Evolutionary conservation across 2,888 invertebrate genomes (phyloP), one percentile per base, ranked within the genome.

Genomic region (Entomobrya proxima): DNA sequence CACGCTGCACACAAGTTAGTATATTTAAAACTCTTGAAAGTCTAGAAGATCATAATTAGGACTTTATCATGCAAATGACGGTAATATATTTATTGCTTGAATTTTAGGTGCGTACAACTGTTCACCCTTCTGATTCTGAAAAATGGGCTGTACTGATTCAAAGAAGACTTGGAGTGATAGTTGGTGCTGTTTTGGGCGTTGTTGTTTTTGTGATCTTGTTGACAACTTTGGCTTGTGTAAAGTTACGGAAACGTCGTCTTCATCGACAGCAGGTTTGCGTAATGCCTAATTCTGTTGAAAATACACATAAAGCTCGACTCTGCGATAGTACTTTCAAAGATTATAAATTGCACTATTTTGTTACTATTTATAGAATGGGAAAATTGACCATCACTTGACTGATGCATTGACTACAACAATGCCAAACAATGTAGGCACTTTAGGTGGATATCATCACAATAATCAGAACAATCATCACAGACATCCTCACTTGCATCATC

Each of bases 101-200:
- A 52, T 35, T 35, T 27, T 78, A 90, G 90, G 88, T 90, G 58
- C 87, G 90, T 24, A 90, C 90, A 15, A 86, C 88, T 13, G 95
- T 61, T 94, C 90, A 87, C 84, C 89, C 78, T 69, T 90, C 86
- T 78, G 89, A 79, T 75, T 87, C 55, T 87, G 90, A 95, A 44
- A 80, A 72, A 74, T 86, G 85, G 76, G 96, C 95, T 86, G 95
- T 97, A 91, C 93, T 97, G 50, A 72, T 84, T 40, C 96, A 96
- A 4, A 93, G 96, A 86, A 94, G 97, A 89, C 93, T 97, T 82
- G 96, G 97, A 37, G 94, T 97, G 89, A 96, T 97, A 90, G 95
- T 97, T 81, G 97, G 97, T 76, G 95, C 96, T 91, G 96, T 96
- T 91, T 94, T 97, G 93, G 96, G 96, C 78, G 95, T 96, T 91